A percentile compares a stretch with the other conserved stretches of the same genome.
Conservation (phyloP, 2,888 invertebrate genomes). For the Timandra comae region DNA sequence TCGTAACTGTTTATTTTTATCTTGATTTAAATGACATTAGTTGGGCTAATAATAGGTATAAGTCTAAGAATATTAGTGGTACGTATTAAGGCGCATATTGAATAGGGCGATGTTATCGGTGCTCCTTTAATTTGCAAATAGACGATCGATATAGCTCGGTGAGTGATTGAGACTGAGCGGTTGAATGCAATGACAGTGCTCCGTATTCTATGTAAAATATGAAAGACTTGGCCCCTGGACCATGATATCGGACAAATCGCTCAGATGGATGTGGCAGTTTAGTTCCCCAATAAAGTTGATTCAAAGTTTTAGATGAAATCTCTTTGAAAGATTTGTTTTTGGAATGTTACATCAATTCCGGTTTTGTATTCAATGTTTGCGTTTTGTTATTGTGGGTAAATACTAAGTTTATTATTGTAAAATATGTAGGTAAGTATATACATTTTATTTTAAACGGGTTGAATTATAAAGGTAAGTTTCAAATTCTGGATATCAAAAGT, state of each 20-base stretch:
- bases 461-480: too few relatives aligned
- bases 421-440: too few relatives aligned
- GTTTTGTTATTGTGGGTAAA: too few relatives aligned
- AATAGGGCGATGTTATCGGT: slow-evolving; percentile 41
- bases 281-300: slow-evolving; percentile 17
- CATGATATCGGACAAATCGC: slow-evolving; percentile 32
- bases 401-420: too few relatives aligned
- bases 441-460: too few relatives aligned
- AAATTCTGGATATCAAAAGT: too few relatives aligned
- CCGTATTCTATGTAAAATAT: slow-evolving; percentile 75
- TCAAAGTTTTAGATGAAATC: slow-evolving; percentile 15
- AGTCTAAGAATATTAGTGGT: slow-evolving; percentile 2
- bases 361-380: too few relatives aligned
- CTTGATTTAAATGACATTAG: too few relatives aligned
- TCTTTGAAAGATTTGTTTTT: slow-evolving; percentile 14
- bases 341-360: slow-evolving; percentile 11
- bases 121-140: slow-evolving; percentile 64
- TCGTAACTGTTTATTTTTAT: too few relatives aligned
- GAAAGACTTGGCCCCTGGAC: slow-evolving; percentile 55
- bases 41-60: not conserved
- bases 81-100: slow-evolving; percentile 16
- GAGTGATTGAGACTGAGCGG: slow-evolving; percentile 67
- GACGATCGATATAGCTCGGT: slow-evolving; percentile 45
- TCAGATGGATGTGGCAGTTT: slow-evolving; percentile 48
- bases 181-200: slow-evolving; percentile 54